Evolutionary conservation across 2,113 vertebrate genomes (phyloP), one percentile per base, ranked within the genome.

Genomic region (Corydoras sp.): DNA sequence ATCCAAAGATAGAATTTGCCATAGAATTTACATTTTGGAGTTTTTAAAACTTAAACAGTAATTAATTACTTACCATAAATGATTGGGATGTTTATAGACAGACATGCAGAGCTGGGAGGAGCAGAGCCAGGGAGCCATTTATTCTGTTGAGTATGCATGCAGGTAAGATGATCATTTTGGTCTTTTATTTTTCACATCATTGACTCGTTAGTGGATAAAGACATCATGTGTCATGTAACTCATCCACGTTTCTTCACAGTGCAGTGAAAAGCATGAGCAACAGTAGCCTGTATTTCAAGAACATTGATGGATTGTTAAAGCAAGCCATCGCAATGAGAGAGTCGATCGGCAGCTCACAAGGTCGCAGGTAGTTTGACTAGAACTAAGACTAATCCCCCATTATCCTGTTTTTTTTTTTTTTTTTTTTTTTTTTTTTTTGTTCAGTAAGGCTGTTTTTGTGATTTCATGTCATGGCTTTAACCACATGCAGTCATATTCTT

Each of bases 61-160:
- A 12, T 48, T 50, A 11, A 2, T 6, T 69, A 56, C 10, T 50
- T 56, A 59, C 51, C 35, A 75, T 13, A 24, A 24, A 24, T 65
- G 10, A 58, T 9, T 15, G 15, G 1, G n/a, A 71, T 59, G 9
- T 30, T 2, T 76, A 32, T 77, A 99, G 97, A 93, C 95, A 0
- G 94, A 98, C 76, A 98, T 99, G 97, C 97, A 99, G 86, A 92
- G 91, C 69, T 98, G 94, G 95, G 97, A 99, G 73, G 94, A 97
- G 79, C 97, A 99, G 74, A 98, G 96, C 80, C 97, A 98, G 83
- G 97, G 96, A 66, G 95, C 96, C 14, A 94, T 99, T 73, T 99
- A 99, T 79, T 89, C 90, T 0, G 97, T 99, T 72, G 97, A 99
- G 66, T 99, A 99, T 0, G 97, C 97, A 54, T 98, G 96, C 93